Percentiles rank a stretch among this genome's conserved stretches.
Conservation (phyloP, 2,113 vertebrate species). For the Halichoeres trimaculatus region DNA sequence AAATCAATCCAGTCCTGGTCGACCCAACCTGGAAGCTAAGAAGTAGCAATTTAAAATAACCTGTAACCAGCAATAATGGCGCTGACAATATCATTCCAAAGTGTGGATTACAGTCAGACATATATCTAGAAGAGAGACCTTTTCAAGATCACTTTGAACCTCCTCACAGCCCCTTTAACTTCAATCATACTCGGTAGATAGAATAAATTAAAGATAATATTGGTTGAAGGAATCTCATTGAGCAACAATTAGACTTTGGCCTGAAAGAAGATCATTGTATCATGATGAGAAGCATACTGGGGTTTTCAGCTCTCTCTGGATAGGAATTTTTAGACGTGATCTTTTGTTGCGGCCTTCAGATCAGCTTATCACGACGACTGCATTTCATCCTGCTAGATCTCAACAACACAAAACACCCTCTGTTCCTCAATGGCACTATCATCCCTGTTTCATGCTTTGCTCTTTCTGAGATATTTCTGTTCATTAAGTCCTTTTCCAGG, state of each 20-base stretch:
- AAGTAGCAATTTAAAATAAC: too few relatives aligned
- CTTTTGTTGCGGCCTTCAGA: conserved; percentile 50
- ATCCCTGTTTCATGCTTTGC: conserved; percentile 7
- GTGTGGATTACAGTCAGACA: too few relatives aligned
- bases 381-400: conserved; percentile 40
- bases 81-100: too few relatives aligned
- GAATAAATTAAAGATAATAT: too few relatives aligned
- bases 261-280: conserved; percentile 17
- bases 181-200: too few relatives aligned
- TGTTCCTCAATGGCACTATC: conserved; percentile 28
- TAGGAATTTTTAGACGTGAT: conserved; percentile 38
- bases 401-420: conserved; percentile 45
- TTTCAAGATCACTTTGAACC: too few relatives aligned
- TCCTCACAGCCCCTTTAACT: too few relatives aligned
- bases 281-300: conserved; percentile 52
- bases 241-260: not conserved
- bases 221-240: not conserved
- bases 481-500: conserved; percentile 34
- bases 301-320: too few relatives aligned
- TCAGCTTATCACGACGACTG: conserved; percentile 66
- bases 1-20: too few relatives aligned
- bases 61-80: too few relatives aligned
- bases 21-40: too few relatives aligned
- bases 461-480: conserved; percentile 21
- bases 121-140: too few relatives aligned